Base-by-base conservation (phyloP, 2,888 invertebrate species). In the Orchesellides sinensis region DNA sequence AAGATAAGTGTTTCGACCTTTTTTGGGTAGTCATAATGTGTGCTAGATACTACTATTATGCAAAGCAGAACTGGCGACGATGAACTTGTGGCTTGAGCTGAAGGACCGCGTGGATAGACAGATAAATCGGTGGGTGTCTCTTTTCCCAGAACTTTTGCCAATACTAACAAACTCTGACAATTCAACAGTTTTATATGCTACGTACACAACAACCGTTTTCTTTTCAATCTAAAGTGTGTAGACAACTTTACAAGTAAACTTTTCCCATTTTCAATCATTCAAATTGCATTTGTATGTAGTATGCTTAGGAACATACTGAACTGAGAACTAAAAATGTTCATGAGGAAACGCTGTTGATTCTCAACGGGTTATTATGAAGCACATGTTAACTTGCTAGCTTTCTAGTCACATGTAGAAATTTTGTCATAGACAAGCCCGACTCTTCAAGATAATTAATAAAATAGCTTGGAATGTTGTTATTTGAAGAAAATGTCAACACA, bases 231-330 rank as follows among this genome's bases (percentile, higher is more conserved):
- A 61, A 61, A 61, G 23, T 40, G 12, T 35, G 35, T 75, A n/a
- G 32, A 63, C 45, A 74, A 72, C 74, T 63, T 68, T 27, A 63
- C 78, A 70, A 47, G 32, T 35, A 77, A 79, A 79, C 70, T 79
- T 79, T 79, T 79, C 78, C 52, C 69, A 79, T 79, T 79, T 78
- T 70, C 78, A 70, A 79, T 79, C 78, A 79, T 79, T 79, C 54
- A 70, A 79, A 79, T 79, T 32, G 78, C 19, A 23, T 69, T 69
- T 54, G 54, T 54, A 49, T 49, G 19, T 19, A 49, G 17, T n/a
- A n/a, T n/a, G n/a, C 2, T 5, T 49, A 68, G 25, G 25, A 10
- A 61, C n/a, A 32, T 17, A 10, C 17, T 10, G 2, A 10, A n/a
- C 21, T 19, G 40, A 17, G 10, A 52, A 19, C n/a, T n/a, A 25